Conservation (phyloP, 1,140 invertebrate species). For the Nephila pilipes region DNA sequence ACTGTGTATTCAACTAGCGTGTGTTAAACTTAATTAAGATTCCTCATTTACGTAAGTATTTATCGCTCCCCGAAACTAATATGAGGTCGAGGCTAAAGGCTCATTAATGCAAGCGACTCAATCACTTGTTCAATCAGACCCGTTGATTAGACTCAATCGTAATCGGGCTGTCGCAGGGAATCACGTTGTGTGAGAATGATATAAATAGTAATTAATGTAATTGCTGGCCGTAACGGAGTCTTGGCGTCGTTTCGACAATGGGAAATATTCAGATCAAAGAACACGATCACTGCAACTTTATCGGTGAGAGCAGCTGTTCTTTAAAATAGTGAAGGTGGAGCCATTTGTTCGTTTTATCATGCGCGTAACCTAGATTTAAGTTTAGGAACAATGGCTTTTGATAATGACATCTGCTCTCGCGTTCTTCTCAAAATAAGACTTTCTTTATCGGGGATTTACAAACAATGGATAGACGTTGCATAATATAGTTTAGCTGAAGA, state of each 20-base stretch:
- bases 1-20: background rate
- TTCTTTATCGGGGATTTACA: background rate
- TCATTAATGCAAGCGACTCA: background rate
- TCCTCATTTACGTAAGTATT: conserved; percentile 11
- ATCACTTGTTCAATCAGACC: conserved; percentile 24
- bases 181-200: background rate
- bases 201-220: conserved; percentile 29
- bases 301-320: background rate
- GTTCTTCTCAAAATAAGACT: background rate
- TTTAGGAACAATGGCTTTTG: background rate
- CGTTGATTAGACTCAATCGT: background rate
- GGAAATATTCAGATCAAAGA: background rate
- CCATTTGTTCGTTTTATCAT: background rate
- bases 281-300: background rate
- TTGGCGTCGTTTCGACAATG: background rate
- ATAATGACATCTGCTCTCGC: background rate
- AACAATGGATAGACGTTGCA: background rate
- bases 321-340: background rate
- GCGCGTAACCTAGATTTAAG: background rate
- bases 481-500: background rate
- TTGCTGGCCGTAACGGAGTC: background rate
- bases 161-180: background rate
- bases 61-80: conserved; percentile 15
- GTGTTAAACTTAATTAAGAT: conserved; percentile 36
- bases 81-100: conserved; percentile 1